phyloP scores from a whole-genome alignment of 1,140 invertebrate species.

The Philopotamus ludificatus region DNA sequence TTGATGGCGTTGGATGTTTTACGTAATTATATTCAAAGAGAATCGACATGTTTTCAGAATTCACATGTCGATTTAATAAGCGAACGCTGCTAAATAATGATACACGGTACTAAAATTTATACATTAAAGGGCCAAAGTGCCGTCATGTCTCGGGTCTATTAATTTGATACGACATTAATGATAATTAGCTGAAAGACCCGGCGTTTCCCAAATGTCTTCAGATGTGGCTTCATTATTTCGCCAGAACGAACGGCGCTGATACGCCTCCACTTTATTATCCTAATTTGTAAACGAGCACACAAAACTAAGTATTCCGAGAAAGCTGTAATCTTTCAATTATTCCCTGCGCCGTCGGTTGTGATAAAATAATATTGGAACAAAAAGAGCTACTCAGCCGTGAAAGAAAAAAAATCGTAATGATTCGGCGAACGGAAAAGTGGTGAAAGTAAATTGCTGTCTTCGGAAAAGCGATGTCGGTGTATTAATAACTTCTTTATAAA shows the following conservation, averaged over 20 bases:
- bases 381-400: not conserved
- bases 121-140: too few species aligned
- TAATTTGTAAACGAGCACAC: not conserved
- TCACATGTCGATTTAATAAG: too few species aligned
- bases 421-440: not conserved
- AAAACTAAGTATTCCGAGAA: not conserved
- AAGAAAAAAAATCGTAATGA: not conserved
- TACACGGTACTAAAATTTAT: too few species aligned
- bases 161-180: slow-evolving; percentile 23
- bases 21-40: too few species aligned
- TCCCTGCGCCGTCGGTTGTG: not conserved
- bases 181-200: slow-evolving; percentile 7
- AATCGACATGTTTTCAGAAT: too few species aligned
- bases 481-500: not conserved
- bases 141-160: not conserved
- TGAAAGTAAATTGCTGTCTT: not conserved
- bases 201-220: not conserved
- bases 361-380: not conserved
- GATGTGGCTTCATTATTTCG: not conserved
- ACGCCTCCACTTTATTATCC: not conserved
- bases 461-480: not conserved
- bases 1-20: too few species aligned
- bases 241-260: slow-evolving; percentile 11
- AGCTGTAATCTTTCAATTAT: not conserved
- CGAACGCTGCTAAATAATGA: too few species aligned